Base-by-base conservation (phyloP, 2,113 vertebrate genomes). In the Lucifuga dentata region DNA sequence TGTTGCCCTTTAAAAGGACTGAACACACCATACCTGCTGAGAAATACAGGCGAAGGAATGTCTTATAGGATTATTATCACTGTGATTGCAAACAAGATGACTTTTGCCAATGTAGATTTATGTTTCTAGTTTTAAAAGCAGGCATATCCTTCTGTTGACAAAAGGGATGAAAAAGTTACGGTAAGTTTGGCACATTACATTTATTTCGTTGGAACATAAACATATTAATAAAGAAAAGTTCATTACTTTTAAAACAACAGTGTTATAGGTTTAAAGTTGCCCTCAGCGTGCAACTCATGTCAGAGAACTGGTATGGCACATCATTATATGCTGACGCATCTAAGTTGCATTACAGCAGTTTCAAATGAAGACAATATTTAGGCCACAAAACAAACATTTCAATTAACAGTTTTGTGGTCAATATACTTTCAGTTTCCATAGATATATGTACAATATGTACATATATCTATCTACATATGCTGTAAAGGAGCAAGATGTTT, bases 131-230 rank as follows among this genome's bases (percentile, higher is more conserved):
- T 19, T 7, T n/a, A 41, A 32, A 43, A 10, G 9, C 4, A 44
- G 8, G n/a, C 0, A 1, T n/a, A 6, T 21, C 23, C n/a, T 43
- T 19, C 12, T 29, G 20, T 40, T 49, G 11, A 64, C 10, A 24
- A 35, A 17, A 33, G 3, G 0, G 2, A 20, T 5, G 6, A 5
- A 50, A 44, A 5, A 41, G 41, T 55, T 24, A 40, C 6, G n/a
- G n/a, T 5, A 17, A 33, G 29, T 2, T 3, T 15, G 21, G 43
- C 40, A 49, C 50, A 23, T 62, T 41, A 46, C 1, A 15, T 58
- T n/a, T 56, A 11, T 52, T 74, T 38, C 33, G 17, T 56, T 23
- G 35, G 15, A 12, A 10, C 4, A 45, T 20, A 50, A 45, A 70
- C 75, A 29, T 9, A 52, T 26, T 0, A 32, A 16, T 2, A 16